Evolutionary conservation across 2,888 invertebrate species (phyloP).

Genomic region (Thera obeliscata): DNA sequence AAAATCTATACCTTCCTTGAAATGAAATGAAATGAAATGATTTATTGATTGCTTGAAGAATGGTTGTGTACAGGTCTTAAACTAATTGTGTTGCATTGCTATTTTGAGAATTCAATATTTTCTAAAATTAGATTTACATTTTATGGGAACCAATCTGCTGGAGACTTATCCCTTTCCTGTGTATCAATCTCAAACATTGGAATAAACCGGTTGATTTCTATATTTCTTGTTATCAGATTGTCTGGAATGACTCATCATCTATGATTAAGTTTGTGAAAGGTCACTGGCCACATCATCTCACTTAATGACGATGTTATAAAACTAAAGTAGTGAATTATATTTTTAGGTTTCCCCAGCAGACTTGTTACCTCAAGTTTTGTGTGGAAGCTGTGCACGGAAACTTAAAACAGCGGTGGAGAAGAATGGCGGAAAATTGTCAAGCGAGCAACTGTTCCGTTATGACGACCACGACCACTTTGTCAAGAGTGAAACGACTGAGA

Average conservation of each 20-base stretch:
- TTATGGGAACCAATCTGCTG: conserved; percentile 70
- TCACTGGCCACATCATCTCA: conserved; percentile 76
- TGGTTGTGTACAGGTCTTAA: too few relatives aligned
- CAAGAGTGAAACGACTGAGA: too few relatives aligned
- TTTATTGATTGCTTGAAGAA: too few relatives aligned
- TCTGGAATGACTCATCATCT: conserved; percentile 76
- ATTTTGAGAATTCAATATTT: conserved; percentile 80
- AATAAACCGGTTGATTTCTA: conserved; percentile 47
- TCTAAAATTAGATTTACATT: conserved; percentile 80
- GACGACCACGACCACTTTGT: too few relatives aligned
- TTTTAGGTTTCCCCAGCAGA: conserved; percentile 90
- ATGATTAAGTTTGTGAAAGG: conserved; percentile 76
- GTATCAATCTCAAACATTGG: conserved; percentile 45
- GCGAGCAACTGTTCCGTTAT: too few relatives aligned
- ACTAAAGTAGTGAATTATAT: conserved; percentile 57
- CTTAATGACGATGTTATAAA: conserved; percentile 62
- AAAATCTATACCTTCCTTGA: too few relatives aligned
- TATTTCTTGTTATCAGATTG: conserved; percentile 49
- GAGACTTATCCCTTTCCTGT: conserved; percentile 63
- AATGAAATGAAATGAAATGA: too few relatives aligned
- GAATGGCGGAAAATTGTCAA: too few relatives aligned
- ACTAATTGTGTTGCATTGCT: too few relatives aligned
- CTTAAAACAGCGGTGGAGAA: too few relatives aligned
- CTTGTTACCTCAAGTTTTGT: conserved; percentile 90
- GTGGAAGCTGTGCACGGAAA: conserved; percentile 90